These are phyloP conservation scores for Agrochola circellaris DNA, from an alignment of 2,888 invertebrate genomes.

Conservation along the genomic window DNA sequence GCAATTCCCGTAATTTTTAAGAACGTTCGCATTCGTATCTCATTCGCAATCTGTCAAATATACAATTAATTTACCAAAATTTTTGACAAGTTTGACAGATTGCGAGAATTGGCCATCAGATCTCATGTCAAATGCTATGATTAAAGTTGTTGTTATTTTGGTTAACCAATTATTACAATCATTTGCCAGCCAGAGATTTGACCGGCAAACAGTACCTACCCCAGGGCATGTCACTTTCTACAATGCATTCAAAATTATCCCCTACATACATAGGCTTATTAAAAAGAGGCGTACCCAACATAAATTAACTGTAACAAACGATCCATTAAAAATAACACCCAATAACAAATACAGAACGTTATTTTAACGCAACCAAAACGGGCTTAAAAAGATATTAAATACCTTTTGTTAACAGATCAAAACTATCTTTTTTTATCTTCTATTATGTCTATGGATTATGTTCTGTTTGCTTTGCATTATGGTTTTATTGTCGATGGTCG, in stretches of 20 bases:
- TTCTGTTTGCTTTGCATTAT: conserved; percentile 65
- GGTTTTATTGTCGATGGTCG: conserved; percentile 61
- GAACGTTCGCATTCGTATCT: too few species aligned
- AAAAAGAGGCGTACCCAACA: conserved; percentile 37
- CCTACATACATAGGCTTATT: conserved; percentile 42
- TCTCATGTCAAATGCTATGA: too few species aligned
- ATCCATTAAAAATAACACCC: conserved; percentile 52
- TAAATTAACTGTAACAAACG: conserved; percentile 51
- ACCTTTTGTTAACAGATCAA: conserved; percentile 68
- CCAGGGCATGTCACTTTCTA: background rate
- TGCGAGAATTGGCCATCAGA: too few species aligned
- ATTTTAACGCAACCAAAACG: conserved; percentile 57
- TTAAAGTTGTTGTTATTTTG: too few species aligned
- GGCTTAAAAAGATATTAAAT: conserved; percentile 58
- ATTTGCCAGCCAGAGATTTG: background rate
- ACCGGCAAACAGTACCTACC: background rate
- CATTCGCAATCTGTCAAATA: too few species aligned
- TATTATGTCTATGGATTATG: conserved; percentile 71
- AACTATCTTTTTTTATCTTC: conserved; percentile 68
- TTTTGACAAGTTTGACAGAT: too few species aligned
- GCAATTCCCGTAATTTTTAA: too few species aligned
- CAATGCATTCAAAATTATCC: conserved; percentile 5
- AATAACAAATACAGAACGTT: conserved; percentile 55
- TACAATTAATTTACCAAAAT: too few species aligned
- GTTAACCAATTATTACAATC: too few species aligned